These are phyloP conservation scores for Melanotaenia boesemani DNA, from an alignment of 2,797 vertebrate genomes.

Conservation along the genomic window DNA sequence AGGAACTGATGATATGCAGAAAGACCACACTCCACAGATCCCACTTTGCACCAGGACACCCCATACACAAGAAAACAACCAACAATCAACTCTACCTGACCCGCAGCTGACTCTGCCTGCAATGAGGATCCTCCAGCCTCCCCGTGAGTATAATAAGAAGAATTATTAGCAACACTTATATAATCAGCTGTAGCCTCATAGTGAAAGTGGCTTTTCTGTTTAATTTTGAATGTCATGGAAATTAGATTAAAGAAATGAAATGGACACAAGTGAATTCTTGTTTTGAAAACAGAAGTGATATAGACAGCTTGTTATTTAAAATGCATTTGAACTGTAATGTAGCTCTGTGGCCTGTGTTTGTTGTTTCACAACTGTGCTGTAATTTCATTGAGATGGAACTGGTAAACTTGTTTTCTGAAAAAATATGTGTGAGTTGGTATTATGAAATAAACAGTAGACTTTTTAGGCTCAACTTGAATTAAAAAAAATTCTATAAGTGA, in stretches of 20 bases:
- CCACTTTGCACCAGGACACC: slow-evolving; percentile 59
- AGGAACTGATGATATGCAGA: slow-evolving; percentile 52
- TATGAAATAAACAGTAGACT: not conserved
- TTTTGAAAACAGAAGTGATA: not conserved
- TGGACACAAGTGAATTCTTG: not conserved
- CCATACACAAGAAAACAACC: slow-evolving; percentile 35
- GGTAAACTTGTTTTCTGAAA: not conserved
- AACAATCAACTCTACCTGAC: slow-evolving; percentile 35
- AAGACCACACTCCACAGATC: slow-evolving; percentile 60
- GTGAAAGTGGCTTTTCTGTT: not conserved
- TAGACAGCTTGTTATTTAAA: not conserved
- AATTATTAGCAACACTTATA: not conserved
- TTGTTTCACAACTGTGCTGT: not conserved
- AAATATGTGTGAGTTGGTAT: not conserved
- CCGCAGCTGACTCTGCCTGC: slow-evolving; percentile 31
- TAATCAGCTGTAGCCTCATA: not conserved
- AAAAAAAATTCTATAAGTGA: too few species aligned
- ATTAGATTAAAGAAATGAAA: slow-evolving; percentile 2
- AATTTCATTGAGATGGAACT: not conserved
- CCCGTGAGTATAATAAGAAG: slow-evolving; percentile 43
- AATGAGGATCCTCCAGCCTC: slow-evolving; percentile 21
- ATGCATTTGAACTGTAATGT: not conserved
- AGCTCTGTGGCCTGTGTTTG: not conserved
- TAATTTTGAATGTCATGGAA: slow-evolving; percentile 5
- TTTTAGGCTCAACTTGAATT: not conserved